These are phyloP conservation scores for Pediacus dermestoides DNA, from an alignment of 2,888 invertebrate genomes.

Conservation along the genomic window DNA sequence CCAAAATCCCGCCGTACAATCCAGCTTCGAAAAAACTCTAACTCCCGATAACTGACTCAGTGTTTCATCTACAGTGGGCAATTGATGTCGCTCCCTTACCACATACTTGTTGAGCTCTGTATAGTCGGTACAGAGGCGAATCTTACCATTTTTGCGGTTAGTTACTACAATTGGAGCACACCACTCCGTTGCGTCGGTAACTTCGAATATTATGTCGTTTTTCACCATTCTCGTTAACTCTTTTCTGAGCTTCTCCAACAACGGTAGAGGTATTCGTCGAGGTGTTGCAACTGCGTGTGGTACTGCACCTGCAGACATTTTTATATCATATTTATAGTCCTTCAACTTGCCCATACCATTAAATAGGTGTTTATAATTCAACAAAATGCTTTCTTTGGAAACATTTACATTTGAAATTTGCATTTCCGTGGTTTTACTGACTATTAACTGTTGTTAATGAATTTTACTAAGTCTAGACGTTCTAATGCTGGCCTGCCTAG, in stretches of 20 bases:
- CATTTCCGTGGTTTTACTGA: too few relatives aligned
- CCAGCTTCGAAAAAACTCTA: conserved; percentile 27
- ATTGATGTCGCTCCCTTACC: conserved; percentile 18
- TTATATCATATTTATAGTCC: conserved; percentile 26
- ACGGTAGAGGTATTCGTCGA: conserved; percentile 36
- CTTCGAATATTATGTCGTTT: conserved; percentile 32
- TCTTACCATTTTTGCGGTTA: conserved; percentile 24
- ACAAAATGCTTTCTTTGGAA: too few relatives aligned
- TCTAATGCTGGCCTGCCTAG: conserved; percentile 22
- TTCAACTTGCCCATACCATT: conserved; percentile 24
- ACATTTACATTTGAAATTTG: too few relatives aligned
- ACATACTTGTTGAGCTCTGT: conserved; percentile 32
- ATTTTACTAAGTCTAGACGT: conserved; percentile 13
- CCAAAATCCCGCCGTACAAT: conserved; percentile 29
- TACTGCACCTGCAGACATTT: conserved; percentile 27
- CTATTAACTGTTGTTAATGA: too few relatives aligned
- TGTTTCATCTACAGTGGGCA: conserved; percentile 27
- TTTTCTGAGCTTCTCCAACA: conserved; percentile 32
- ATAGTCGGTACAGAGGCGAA: conserved; percentile 34
- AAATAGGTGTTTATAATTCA: conserved; percentile 18
- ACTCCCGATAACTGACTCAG: conserved; percentile 23
- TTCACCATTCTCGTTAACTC: conserved; percentile 34
- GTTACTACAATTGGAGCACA: conserved; percentile 41
- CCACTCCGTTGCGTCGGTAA: conserved; percentile 38
- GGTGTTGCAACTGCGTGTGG: conserved; percentile 34